Conservation (phyloP, 1,140 invertebrate species). For the Watersipora subatra region DNA sequence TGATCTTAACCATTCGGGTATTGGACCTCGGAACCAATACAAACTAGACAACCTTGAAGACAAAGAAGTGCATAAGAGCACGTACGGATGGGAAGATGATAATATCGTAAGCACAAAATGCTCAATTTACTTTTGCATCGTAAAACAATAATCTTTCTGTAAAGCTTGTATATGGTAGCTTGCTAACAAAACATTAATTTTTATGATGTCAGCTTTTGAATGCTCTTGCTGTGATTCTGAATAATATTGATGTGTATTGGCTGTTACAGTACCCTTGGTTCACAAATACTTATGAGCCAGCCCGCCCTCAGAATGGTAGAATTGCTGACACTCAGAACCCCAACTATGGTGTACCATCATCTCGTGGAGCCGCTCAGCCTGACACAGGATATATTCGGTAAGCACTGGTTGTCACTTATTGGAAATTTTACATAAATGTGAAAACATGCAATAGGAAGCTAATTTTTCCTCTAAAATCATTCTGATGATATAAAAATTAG, state of each 20-base stretch:
- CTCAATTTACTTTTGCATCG: not conserved
- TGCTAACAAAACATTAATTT: no score
- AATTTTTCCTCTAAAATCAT: no score
- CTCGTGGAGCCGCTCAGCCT: not conserved
- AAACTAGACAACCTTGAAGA: conserved; percentile 29
- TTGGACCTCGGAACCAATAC: conserved; percentile 28
- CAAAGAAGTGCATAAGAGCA: conserved; percentile 16
- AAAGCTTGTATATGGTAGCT: not conserved
- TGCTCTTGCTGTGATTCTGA: no score
- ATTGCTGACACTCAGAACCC: conserved; percentile 22
- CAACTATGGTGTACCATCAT: conserved; percentile 11
- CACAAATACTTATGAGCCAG: conserved; percentile 28
- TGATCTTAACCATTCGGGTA: conserved; percentile 24
- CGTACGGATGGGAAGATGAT: conserved; percentile 23
- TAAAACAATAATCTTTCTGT: not conserved
- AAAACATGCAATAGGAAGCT: no score
- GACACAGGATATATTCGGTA: not conserved
- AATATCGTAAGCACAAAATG: conserved; percentile 19
- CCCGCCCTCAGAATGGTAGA: conserved; percentile 26
- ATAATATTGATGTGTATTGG: no score
- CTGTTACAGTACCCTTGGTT: conserved; percentile 25
- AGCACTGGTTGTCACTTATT: not conserved
- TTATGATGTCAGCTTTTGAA: no score
- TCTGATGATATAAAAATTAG: no score
- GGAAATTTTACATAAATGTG: not conserved